Percentiles rank a stretch among this genome's conserved stretches.
These are phyloP conservation scores for Virgularia gustaviana DNA, from an alignment of 92 coral and sea anemone genomes.

Conservation along the genomic window DNA sequence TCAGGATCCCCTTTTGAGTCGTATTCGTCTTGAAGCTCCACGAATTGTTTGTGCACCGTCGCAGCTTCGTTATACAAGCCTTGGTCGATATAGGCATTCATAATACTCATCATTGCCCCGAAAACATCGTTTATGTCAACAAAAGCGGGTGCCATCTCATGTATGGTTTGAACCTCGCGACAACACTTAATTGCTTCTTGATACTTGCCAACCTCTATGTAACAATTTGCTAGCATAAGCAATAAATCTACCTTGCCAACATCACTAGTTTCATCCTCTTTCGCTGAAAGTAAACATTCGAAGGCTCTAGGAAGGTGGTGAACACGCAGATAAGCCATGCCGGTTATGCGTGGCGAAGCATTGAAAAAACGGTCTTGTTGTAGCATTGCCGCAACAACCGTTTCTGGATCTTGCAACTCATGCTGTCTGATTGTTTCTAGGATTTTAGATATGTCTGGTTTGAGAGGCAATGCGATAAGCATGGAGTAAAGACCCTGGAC, in stretches of 20 bases:
- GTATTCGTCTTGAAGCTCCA: not conserved
- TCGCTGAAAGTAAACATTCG: constrained; percentile 11
- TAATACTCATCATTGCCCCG: not conserved
- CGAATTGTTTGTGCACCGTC: constrained; percentile 14
- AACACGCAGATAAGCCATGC: constrained; percentile 8
- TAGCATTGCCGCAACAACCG: not conserved
- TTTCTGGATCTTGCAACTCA: not conserved
- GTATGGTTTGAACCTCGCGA: constrained; percentile 10
- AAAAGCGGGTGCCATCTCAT: not conserved
- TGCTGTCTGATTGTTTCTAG: too few relatives aligned
- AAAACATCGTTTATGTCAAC: constrained; percentile 4
- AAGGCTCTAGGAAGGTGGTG: constrained; percentile 29
- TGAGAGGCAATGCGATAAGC: too few relatives aligned
- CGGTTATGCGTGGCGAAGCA: constrained; percentile 1
- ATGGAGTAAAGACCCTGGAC: not conserved
- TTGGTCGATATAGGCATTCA: constrained; percentile 18
- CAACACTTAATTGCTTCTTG: constrained; percentile 5
- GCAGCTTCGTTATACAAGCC: constrained; percentile 27
- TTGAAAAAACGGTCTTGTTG: not conserved
- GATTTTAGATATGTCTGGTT: too few relatives aligned
- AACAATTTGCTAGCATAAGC: constrained; percentile 4
- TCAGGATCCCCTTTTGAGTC: too few relatives aligned
- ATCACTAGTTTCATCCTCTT: not conserved
- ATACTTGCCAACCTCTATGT: constrained; percentile 24
- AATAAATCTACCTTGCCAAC: constrained; percentile 7